These are phyloP conservation scores for Aphelenchoides fujianensis DNA, from an alignment of 1,140 invertebrate genomes.

Conservation along the genomic window DNA sequence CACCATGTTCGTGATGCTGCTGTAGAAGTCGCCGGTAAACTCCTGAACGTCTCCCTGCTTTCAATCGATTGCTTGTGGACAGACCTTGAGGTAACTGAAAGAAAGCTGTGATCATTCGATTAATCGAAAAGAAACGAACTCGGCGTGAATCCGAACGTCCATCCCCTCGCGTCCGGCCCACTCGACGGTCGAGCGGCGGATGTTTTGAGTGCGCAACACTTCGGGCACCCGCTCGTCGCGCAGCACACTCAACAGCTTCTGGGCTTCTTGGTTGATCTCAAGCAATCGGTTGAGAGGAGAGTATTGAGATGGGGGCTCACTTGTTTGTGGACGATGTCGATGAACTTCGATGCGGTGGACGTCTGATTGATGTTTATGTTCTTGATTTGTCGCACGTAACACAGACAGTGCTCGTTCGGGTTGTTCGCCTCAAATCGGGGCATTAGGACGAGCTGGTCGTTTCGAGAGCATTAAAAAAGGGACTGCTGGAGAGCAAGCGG, in stretches of 20 bases:
- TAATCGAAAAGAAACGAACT: neutral
- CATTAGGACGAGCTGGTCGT: too few species aligned
- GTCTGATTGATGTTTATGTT: conserved; percentile 94
- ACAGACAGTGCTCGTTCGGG: conserved; percentile 91
- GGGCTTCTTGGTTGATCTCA: conserved; percentile 86
- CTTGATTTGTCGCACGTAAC: conserved; percentile 90
- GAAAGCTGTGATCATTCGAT: conserved; percentile 62
- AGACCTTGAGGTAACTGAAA: too few species aligned
- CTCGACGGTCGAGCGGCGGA: conserved; percentile 81
- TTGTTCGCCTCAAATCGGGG: conserved; percentile 73
- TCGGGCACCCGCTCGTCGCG: conserved; percentile 80
- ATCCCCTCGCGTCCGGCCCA: conserved; percentile 93
- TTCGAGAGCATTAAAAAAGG: too few species aligned
- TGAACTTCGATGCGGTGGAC: conserved; percentile 85
- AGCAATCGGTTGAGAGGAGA: conserved; percentile 63
- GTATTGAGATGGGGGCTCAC: conserved; percentile 14
- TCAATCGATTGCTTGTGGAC: conserved; percentile 90
- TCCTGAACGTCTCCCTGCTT: too few species aligned
- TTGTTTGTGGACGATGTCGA: conserved; percentile 75
- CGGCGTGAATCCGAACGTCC: conserved; percentile 60
- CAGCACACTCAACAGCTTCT: conserved; percentile 81
- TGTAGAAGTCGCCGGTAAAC: conserved; percentile 91
- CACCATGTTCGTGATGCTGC: conserved; percentile 78
- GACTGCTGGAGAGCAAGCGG: too few species aligned
- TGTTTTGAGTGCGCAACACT: conserved; percentile 82